These are phyloP conservation scores for Synergus laeviventris DNA, from an alignment of 2,888 invertebrate species.

Conservation along the genomic window DNA sequence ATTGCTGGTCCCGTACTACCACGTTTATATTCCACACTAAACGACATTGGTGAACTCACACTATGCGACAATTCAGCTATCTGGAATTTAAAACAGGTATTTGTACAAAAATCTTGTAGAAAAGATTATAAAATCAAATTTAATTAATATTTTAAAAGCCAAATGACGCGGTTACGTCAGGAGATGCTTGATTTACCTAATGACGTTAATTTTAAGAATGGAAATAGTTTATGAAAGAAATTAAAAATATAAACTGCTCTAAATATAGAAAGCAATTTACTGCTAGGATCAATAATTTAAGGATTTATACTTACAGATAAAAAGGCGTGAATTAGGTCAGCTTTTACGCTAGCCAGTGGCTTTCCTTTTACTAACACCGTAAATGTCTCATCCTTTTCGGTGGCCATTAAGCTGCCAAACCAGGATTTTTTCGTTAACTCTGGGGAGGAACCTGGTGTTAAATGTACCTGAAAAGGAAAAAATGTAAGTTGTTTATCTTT, in stretches of 20 bases:
- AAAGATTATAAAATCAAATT: conserved; percentile 23
- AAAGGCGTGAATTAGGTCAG: conserved; percentile 98
- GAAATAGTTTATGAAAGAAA: not conserved
- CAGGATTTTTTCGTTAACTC: conserved; percentile 98
- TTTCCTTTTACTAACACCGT: conserved; percentile 97
- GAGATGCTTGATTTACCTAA: not conserved
- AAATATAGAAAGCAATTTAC: not conserved
- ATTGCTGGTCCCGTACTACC: conserved; percentile 96
- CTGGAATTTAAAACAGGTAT: conserved; percentile 77
- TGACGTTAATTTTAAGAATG: not conserved
- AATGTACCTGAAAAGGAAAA: conserved; percentile 82
- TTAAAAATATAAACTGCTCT: not conserved
- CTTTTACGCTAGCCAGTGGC: conserved; percentile 97
- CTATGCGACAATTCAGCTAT: conserved; percentile 98
- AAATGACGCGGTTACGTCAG: not conserved
- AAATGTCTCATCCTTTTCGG: conserved; percentile 97
- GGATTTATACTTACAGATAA: conserved; percentile 86
- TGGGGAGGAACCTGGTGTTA: conserved; percentile 97
- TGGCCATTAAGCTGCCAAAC: conserved; percentile 99
- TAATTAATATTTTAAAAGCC: not conserved
- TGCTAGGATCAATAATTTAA: not conserved
- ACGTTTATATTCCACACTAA: conserved; percentile 97
- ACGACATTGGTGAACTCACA: conserved; percentile 98
- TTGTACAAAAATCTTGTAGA: not conserved
- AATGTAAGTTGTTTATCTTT: not conserved